Base-by-base conservation (phyloP, 2,797 vertebrate species). In the Rhyacichthys aspro region DNA sequence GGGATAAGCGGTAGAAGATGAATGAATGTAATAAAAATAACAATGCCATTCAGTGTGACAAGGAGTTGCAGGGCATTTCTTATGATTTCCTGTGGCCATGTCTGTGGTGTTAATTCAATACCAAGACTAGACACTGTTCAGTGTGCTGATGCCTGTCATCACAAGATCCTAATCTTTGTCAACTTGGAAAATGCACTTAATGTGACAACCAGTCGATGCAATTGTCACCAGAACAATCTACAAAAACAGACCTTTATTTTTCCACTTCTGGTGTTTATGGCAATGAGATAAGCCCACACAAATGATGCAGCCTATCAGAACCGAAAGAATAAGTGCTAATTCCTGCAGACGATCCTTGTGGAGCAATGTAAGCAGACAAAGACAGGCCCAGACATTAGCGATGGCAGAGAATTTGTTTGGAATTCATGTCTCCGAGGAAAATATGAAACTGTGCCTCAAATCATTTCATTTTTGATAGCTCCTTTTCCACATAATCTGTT, bases 351-450 rank as follows among this genome's bases (percentile, higher is more conserved):
- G 87, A 86, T 82, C 86, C 82, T 83, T 84, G 68, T 90, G 92
- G 92, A 92, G 23, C 23, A 88, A 82, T 83, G 72, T 72, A 76
- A 85, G 74, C 84, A 87, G 85, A 85, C 82, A 19, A 58, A 65
- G 90, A 86, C 94, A 94, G 94, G 94, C 91, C 94, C 54, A 80
- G 92, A 89, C 94, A 95, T 79, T 85, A 82, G 45, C 89, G 64
- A 43, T 66, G 72, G 89, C 89, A 86, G 89, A 90, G 79, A 92
- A 89, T 94, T 93, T 93, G 92, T 91, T 92, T 94, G 94, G 95
- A 96, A 95, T 95, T 94, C 56, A 83, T 95, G 93, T 95, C 94
- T 94, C 9, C 82, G 70, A 94, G 93, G 93, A 91, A 91, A 92
- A 91, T 91, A 88, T 86, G 89, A 89, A 90, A 88, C 90, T 87